Conservation (phyloP, 1,140 invertebrate genomes). For the Acromyrmex echinatior region DNA sequence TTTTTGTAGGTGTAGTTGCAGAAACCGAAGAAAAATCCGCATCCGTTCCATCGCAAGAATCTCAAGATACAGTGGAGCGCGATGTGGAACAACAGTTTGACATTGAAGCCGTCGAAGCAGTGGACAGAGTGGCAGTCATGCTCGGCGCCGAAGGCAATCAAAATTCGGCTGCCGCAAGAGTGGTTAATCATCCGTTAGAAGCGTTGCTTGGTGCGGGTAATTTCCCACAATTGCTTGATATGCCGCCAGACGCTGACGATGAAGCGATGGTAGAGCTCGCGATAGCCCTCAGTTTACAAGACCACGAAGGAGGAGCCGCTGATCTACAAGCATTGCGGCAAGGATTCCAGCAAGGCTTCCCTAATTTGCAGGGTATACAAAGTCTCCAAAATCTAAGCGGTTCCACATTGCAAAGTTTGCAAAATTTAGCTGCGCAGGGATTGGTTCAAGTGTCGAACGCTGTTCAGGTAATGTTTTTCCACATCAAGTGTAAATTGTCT, state of each 20-base stretch:
- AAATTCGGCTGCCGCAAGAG: conserved; percentile 77
- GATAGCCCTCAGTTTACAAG: conserved; percentile 97
- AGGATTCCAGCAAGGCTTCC: conserved; percentile 86
- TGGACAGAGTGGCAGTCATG: conserved; percentile 87
- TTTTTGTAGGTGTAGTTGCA: conserved; percentile 73
- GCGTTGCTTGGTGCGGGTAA: conserved; percentile 89
- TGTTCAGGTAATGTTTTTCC: conserved; percentile 73
- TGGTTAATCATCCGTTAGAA: conserved; percentile 88
- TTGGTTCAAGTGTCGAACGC: conserved; percentile 79
- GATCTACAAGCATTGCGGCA: conserved; percentile 86
- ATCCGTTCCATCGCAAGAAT: conserved; percentile 67
- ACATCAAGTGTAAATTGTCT: not conserved
- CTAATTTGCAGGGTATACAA: conserved; percentile 85
- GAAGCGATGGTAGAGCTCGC: conserved; percentile 98
- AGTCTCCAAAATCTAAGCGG: conserved; percentile 84
- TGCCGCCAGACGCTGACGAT: conserved; percentile 97
- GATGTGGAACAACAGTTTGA: conserved; percentile 85
- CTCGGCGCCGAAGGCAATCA: conserved; percentile 81
- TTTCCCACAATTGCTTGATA: conserved; percentile 93
- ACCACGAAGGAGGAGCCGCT: conserved; percentile 87
- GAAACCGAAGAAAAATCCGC: conserved; percentile 84
- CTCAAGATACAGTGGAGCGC: conserved; percentile 82
- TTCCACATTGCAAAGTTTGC: conserved; percentile 86
- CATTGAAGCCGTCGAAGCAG: conserved; percentile 87
- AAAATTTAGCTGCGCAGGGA: conserved; percentile 83